phyloP scores from a whole-genome alignment of 1,140 invertebrate species.

The Meteorus sp. region DNA sequence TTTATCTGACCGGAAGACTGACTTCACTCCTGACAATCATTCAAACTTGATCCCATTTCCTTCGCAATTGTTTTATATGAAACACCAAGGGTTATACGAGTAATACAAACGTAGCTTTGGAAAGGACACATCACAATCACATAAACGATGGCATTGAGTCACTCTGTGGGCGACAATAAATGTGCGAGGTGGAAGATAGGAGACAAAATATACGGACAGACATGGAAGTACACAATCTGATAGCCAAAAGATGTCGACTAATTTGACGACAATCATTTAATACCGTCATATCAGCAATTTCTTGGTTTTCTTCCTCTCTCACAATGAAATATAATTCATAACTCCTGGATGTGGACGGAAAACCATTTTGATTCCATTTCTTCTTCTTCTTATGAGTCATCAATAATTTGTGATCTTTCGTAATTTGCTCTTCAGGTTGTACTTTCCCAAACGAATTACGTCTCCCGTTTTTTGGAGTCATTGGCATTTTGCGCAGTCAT shows the following conservation, averaged over 20 bases:
- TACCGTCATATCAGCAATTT: constrained; percentile 39
- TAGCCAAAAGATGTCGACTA: constrained; percentile 31
- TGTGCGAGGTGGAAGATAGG: constrained; percentile 3
- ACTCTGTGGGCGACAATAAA: not conserved
- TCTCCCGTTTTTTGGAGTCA: too few species aligned
- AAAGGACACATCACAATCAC: constrained; percentile 6
- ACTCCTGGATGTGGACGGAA: not conserved
- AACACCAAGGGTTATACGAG: not conserved
- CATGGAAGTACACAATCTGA: not conserved
- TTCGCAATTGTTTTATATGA: constrained; percentile 35
- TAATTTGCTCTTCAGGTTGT: too few species aligned
- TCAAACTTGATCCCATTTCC: constrained; percentile 53
- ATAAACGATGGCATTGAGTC: not conserved
- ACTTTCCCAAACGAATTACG: too few species aligned
- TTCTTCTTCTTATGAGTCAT: too few species aligned
- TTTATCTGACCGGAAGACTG: constrained; percentile 2
- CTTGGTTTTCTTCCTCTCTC: constrained; percentile 35
- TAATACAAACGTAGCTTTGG: too few species aligned
- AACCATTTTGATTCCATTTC: too few species aligned
- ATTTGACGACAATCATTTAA: constrained; percentile 34
- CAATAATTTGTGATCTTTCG: too few species aligned
- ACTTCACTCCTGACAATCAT: constrained; percentile 30
- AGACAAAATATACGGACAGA: too few species aligned
- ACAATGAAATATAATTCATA: not conserved
- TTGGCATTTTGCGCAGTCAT: too few species aligned